These are phyloP conservation scores for Gadus chalcogrammus DNA, from an alignment of 2,113 vertebrate species.

Conservation along the genomic window DNA sequence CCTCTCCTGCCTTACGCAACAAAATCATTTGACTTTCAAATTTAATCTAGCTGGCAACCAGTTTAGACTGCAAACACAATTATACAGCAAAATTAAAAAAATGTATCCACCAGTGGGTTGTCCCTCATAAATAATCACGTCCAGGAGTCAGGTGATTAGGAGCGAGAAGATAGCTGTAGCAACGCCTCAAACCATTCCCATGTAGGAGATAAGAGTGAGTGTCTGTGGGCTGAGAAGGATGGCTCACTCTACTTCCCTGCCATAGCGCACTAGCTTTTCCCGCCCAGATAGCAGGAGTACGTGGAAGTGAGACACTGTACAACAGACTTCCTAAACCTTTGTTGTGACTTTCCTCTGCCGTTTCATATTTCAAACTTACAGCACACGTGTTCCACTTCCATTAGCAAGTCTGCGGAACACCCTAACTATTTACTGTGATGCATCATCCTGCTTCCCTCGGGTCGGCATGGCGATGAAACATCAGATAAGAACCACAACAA, in stretches of 20 bases:
- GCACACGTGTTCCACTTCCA: too few species aligned
- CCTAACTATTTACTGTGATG: too few species aligned
- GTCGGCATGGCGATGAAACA: too few species aligned
- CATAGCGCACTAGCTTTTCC: conserved; percentile 52
- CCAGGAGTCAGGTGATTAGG: conserved; percentile 80
- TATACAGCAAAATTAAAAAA: conserved; percentile 86
- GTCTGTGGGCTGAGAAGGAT: conserved; percentile 65
- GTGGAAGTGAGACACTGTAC: neutral
- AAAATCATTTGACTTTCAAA: conserved; percentile 87
- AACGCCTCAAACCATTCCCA: conserved; percentile 66
- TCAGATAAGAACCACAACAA: too few species aligned
- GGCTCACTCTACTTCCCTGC: conserved; percentile 77
- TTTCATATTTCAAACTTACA: too few species aligned
- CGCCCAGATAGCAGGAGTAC: neutral
- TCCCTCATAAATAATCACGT: conserved; percentile 88
- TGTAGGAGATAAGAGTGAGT: conserved; percentile 70
- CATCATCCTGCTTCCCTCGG: too few species aligned
- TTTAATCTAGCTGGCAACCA: conserved; percentile 84
- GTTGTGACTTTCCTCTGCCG: too few species aligned
- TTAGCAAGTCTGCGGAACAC: too few species aligned
- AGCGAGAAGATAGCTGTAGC: conserved; percentile 74
- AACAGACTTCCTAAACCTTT: too few species aligned
- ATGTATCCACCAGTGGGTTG: conserved; percentile 85
- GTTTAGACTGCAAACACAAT: conserved; percentile 86
- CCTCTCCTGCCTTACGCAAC: conserved; percentile 10